A percentile compares a stretch with the other conserved stretches of the same genome.
phyloP scores from a whole-genome alignment of 2,888 invertebrate genomes.

The Cristatella mucedo region DNA sequence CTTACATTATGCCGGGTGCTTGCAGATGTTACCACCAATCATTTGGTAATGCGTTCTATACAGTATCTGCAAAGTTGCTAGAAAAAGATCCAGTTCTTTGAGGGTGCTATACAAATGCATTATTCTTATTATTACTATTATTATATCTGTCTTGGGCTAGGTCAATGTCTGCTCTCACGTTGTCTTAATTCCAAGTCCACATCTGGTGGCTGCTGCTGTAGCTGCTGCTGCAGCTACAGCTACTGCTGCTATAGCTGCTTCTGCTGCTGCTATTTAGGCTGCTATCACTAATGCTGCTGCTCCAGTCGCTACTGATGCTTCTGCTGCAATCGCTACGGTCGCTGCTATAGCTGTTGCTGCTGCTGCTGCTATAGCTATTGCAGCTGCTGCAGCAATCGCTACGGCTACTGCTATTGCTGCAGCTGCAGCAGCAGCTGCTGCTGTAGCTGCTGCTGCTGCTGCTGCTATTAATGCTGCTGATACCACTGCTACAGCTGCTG shows the following conservation, averaged over 20 bases:
- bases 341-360: neutral
- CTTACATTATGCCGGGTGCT: no score
- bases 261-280: neutral
- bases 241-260: neutral
- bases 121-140: no score
- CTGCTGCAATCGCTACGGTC: neutral
- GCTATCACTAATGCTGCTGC: neutral
- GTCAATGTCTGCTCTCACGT: no score
- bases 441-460: neutral
- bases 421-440: neutral
- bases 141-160: no score
- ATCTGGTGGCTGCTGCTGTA: neutral
- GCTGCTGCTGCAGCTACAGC: neutral
- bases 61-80: no score
- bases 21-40: no score
- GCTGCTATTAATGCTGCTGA: neutral
- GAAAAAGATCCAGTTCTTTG: no score
- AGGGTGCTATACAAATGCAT: no score
- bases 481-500: neutral
- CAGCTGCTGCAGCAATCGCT: neutral
- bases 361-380: neutral
- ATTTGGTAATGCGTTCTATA: no score
- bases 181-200: no score
- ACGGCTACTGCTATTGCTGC: neutral
- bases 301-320: neutral